Conservation (phyloP, 2,113 vertebrate genomes). For the Garra rufa region DNA sequence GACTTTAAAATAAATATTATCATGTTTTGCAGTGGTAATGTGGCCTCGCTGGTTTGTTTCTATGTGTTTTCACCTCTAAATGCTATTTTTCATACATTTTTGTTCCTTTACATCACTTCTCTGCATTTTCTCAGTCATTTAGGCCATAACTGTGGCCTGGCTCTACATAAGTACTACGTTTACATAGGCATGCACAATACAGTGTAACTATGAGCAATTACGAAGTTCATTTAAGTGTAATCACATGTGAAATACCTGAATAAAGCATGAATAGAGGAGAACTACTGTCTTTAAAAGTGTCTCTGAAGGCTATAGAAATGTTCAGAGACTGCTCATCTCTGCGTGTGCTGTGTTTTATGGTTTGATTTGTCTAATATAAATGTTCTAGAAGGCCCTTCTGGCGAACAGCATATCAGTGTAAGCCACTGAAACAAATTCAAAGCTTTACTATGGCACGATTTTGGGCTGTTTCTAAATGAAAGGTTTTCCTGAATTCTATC, state of each 20-base stretch:
- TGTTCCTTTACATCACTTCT: constrained; percentile 6
- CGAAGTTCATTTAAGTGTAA: constrained; percentile 28
- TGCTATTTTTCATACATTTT: background rate
- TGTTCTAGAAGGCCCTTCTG: constrained; percentile 33
- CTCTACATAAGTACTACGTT: constrained; percentile 15
- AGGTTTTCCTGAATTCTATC: constrained; percentile 25
- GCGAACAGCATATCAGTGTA: constrained; percentile 31
- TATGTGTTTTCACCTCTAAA: background rate
- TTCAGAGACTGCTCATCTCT: background rate
- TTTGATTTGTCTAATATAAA: constrained; percentile 36
- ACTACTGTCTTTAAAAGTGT: constrained; percentile 16
- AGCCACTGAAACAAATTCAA: constrained; percentile 25
- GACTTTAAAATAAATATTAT: background rate
- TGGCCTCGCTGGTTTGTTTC: constrained; percentile 5
- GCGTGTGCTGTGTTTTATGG: constrained; percentile 10
- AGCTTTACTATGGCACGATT: constrained; percentile 24
- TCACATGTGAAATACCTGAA: constrained; percentile 37
- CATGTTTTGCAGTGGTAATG: background rate
- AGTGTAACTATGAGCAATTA: constrained; percentile 39
- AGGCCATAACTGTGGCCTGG: constrained; percentile 7
- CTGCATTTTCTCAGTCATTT: background rate
- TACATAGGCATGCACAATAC: constrained; percentile 41
- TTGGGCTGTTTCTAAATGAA: constrained; percentile 32
- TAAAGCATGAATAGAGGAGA: constrained; percentile 29
- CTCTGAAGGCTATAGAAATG: background rate